Evolutionary conservation across 2,113 vertebrate species (phyloP).

Genomic region (Neoarius graeffei): DNA sequence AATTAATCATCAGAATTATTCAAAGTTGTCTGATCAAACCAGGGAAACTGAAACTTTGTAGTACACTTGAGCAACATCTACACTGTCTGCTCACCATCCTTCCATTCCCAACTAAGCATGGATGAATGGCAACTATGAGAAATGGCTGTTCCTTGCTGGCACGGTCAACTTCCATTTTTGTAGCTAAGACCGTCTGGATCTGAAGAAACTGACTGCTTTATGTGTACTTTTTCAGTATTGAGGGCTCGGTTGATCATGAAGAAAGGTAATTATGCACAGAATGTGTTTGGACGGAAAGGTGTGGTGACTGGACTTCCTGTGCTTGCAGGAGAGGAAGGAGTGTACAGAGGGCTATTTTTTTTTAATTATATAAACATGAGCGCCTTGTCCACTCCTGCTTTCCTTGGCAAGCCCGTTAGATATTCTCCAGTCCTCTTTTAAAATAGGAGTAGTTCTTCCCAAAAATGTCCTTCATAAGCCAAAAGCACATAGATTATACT

Average conservation of each 20-base stretch:
- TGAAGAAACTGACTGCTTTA: background rate
- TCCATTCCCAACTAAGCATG: constrained; percentile 6
- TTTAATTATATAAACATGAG: background rate
- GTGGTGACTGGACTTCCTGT: constrained; percentile 67
- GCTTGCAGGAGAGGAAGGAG: constrained; percentile 44
- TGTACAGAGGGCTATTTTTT: background rate
- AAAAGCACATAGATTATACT: constrained; percentile 23
- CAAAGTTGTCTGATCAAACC: background rate
- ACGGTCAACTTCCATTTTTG: background rate
- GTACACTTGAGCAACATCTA: background rate
- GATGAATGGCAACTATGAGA: constrained; percentile 3
- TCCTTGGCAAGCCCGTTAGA: background rate
- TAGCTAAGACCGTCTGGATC: background rate
- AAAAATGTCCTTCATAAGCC: constrained; percentile 8
- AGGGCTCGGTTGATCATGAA: constrained; percentile 2
- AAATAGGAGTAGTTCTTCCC: constrained; percentile 2
- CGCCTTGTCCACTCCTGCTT: constrained; percentile 1
- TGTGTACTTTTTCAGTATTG: background rate
- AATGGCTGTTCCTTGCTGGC: background rate
- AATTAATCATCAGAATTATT: background rate
- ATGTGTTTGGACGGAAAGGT: constrained; percentile 70
- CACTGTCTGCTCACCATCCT: constrained; percentile 2
- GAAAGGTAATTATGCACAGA: constrained; percentile 50
- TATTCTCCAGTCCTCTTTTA: background rate
- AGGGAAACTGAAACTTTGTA: background rate